Base-by-base conservation (phyloP, 2,113 vertebrate genomes). In the Eurystomus gularis region DNA sequence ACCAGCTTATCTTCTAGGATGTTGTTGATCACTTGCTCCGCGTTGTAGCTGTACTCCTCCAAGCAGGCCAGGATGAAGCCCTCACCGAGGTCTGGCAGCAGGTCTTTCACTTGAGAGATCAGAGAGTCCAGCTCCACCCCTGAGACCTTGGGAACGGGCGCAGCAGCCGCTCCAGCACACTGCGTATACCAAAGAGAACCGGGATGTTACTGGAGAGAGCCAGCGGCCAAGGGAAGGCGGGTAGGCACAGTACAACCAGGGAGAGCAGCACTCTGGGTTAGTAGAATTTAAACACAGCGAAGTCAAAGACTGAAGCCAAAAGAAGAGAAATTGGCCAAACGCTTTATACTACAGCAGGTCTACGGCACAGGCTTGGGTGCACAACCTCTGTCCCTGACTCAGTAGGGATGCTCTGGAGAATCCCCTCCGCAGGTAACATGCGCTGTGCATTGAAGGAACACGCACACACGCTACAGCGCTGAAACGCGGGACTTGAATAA, bases 31-130 rank as follows among this genome's bases (percentile, higher is more conserved):
- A 99, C 99, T 78, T 98, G 97, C 97, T 99, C 99, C 0, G 98
- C 86, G 33, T 96, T 95, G 49, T 99, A 99, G 86, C 91, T 35
- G 44, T 99, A 99, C 93, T 99, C 98, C 48, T 99, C 96, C 95
- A 99, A 98, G 92, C 99, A 99, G 85, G 98, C 98, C 97, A 99
- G 96, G 95, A 99, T 97, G 92, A 99, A 99, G 58, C 99, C 99
- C 89, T 99, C 99, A 0, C 99, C 99, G 1, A 99, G 91, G 18
- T 99, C 99, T 3, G 99, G 99, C 52, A 99, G 98, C 93, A 99
- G 97, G 64, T 99, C 99, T 70, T 96, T 98, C 96, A 99, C 99
- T 68, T 99, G 98, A 13, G 98, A 98, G 94, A 99, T 98, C 54
- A 99, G 97, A 1, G 99, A 99, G 90, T 99, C 99, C 92, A 99